Conservation (phyloP, 2,888 invertebrate genomes). For the Argyresthia albistria region DNA sequence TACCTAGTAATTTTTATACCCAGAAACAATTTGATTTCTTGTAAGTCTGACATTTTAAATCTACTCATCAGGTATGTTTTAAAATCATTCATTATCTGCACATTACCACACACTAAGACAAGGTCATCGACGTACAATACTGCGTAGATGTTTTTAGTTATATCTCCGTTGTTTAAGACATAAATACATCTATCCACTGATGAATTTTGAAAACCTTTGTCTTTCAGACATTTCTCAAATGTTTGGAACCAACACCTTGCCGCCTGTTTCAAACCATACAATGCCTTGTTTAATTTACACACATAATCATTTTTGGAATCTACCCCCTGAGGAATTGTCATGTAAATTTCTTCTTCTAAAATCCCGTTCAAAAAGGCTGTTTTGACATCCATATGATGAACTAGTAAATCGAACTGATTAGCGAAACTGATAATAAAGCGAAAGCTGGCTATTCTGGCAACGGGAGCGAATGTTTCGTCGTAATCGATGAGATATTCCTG, state of each 20-base stretch:
- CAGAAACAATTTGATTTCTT: constrained; percentile 11
- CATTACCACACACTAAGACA: too few relatives aligned
- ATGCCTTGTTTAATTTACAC: constrained; percentile 20
- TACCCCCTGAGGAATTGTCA: constrained; percentile 17
- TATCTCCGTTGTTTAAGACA: constrained; percentile 10
- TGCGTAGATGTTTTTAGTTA: constrained; percentile 12
- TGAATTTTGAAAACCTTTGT: constrained; percentile 14
- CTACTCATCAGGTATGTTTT: constrained; percentile 11
- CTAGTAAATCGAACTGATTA: constrained; percentile 4
- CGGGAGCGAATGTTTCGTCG: constrained; percentile 2
- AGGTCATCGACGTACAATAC: constrained; percentile 15
- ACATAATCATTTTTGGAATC: constrained; percentile 11
- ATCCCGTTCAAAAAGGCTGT: constrained; percentile 18
- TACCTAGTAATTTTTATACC: constrained; percentile 14
- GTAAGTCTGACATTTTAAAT: constrained; percentile 15
- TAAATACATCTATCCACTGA: constrained; percentile 14
- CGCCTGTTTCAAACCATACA: constrained; percentile 19
- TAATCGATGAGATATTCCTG: constrained; percentile 19
- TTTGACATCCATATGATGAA: constrained; percentile 17
- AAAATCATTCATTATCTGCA: constrained; percentile 8
- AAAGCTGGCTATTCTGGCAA: not conserved
- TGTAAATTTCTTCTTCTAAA: constrained; percentile 15
- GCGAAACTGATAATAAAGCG: not conserved
- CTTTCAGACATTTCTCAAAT: constrained; percentile 13
- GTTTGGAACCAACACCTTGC: constrained; percentile 15